Evolutionary conservation across 2,113 vertebrate genomes (phyloP).

Genomic region (Probosciger aterrimus): DNA sequence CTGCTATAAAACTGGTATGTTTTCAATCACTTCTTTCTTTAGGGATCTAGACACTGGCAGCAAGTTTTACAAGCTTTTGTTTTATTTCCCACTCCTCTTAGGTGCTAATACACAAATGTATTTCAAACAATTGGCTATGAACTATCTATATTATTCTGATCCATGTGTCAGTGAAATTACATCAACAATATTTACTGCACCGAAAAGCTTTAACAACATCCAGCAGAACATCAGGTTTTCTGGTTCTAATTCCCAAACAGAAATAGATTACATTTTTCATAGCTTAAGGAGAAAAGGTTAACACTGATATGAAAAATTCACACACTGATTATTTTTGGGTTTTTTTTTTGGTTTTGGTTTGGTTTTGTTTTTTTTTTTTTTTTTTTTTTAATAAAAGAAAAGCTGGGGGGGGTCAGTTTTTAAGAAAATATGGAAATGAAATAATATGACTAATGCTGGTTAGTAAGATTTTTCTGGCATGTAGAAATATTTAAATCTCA

Average conservation of each 20-base stretch:
- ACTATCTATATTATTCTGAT: slow-evolving; percentile 43
- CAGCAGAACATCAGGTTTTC: slow-evolving; percentile 9
- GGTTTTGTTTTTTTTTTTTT: neutral
- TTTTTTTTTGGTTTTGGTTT: neutral
- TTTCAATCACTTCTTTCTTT: neutral
- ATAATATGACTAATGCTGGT: neutral
- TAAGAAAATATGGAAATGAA: slow-evolving; percentile 11
- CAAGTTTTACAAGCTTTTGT: slow-evolving; percentile 32
- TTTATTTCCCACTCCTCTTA: slow-evolving; percentile 19
- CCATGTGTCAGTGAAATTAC: neutral
- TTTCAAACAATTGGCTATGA: slow-evolving; percentile 53
- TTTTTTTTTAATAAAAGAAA: slow-evolving; percentile 2
- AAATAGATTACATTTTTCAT: slow-evolving; percentile 48
- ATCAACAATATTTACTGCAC: slow-evolving; percentile 42
- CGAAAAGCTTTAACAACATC: slow-evolving; percentile 14
- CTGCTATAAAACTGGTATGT: neutral
- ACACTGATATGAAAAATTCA: slow-evolving; percentile 44
- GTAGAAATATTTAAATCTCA: neutral
- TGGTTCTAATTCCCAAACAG: slow-evolving; percentile 34
- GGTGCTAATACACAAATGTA: slow-evolving; percentile 7
- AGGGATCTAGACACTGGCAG: neutral
- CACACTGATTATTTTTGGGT: neutral
- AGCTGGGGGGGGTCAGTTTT: neutral
- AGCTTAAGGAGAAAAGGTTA: slow-evolving; percentile 23
- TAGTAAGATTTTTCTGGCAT: neutral